These are phyloP conservation scores for Calameuta pallipes DNA, from an alignment of 2,888 invertebrate genomes.

Conservation along the genomic window DNA sequence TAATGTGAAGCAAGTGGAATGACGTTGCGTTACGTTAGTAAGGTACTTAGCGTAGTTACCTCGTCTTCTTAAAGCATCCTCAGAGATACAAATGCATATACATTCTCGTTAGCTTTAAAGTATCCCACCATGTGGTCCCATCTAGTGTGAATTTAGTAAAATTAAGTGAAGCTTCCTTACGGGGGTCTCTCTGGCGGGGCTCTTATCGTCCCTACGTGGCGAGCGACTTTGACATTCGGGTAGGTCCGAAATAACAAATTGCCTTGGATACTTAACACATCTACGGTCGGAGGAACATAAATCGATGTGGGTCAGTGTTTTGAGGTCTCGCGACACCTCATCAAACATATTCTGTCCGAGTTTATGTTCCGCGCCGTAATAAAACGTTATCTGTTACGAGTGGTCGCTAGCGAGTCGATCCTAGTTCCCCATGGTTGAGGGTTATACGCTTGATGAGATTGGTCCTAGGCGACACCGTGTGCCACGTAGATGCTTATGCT, in stretches of 20 bases:
- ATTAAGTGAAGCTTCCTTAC: background rate
- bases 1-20: background rate
- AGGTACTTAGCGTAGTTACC: background rate
- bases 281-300: constrained; percentile 2
- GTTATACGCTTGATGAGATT: constrained; percentile 8
- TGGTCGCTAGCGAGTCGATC: constrained; percentile 15
- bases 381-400: constrained; percentile 36
- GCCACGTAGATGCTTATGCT: constrained; percentile 2
- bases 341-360: constrained; percentile 40
- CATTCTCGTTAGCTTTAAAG: background rate
- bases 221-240: background rate
- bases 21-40: background rate
- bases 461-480: background rate
- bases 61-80: background rate
- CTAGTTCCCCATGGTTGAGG: constrained; percentile 6
- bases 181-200: background rate
- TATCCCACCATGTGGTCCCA: background rate
- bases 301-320: constrained; percentile 7
- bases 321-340: constrained; percentile 37
- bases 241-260: constrained; percentile 7
- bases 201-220: background rate
- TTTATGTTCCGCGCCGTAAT: constrained; percentile 38
- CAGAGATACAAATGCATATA: background rate
- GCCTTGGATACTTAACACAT: constrained; percentile 2
- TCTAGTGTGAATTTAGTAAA: background rate